phyloP scores from a whole-genome alignment of 1,140 invertebrate species.

The Pachypeltis micranthus region DNA sequence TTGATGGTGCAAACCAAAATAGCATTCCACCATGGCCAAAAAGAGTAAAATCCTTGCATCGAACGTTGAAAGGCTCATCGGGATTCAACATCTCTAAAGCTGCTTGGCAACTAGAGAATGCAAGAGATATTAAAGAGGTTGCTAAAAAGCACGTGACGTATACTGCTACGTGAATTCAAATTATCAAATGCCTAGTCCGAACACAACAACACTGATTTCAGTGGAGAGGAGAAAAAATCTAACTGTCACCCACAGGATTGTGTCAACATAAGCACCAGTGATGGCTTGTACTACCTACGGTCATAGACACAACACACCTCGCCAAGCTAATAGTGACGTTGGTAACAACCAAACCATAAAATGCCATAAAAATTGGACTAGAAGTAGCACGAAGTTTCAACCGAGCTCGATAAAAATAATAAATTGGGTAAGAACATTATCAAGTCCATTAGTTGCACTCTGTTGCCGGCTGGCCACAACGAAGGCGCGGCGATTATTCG shows the following conservation, averaged over 20 bases:
- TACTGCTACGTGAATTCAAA: conserved; percentile 66
- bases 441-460: conserved; percentile 70
- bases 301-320: conserved; percentile 71
- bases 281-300: conserved; percentile 59
- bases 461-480: no score
- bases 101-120: conserved; percentile 64
- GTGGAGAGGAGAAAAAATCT: conserved; percentile 69
- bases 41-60: conserved; percentile 55
- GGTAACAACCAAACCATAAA: conserved; percentile 55
- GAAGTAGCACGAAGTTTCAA: conserved; percentile 61
- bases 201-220: conserved; percentile 74
- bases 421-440: conserved; percentile 67
- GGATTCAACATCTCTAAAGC: conserved; percentile 56
- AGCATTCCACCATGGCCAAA: conserved; percentile 75
- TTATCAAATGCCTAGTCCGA: conserved; percentile 68
- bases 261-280: conserved; percentile 57
- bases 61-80: conserved; percentile 55
- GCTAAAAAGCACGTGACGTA: conserved; percentile 60
- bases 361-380: conserved; percentile 71
- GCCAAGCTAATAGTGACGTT: conserved; percentile 62
- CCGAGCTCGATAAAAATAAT: conserved; percentile 61
- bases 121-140: conserved; percentile 59
- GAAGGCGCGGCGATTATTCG: no score
- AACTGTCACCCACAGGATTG: conserved; percentile 67
- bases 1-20: conserved; percentile 70